Percentiles rank a stretch among this genome's conserved stretches.
Evolutionary conservation across 2,888 invertebrate genomes (phyloP).

Genomic region (Sturmia bella): DNA sequence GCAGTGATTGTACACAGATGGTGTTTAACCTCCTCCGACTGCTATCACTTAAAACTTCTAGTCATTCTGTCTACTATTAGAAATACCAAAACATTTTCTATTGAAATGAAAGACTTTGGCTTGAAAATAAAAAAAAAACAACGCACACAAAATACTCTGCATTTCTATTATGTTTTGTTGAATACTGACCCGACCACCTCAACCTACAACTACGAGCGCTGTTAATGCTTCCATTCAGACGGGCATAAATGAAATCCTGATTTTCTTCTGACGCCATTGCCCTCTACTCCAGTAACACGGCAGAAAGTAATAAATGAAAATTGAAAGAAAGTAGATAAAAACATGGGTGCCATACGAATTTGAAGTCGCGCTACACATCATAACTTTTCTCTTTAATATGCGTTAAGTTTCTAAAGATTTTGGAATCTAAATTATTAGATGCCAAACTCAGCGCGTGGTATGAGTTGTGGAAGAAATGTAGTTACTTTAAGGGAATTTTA

Average conservation of each 20-base stretch:
- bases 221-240: constrained; percentile 7
- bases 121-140: constrained; percentile 52
- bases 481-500: too few relatives aligned
- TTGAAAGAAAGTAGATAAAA: background rate
- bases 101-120: constrained; percentile 55
- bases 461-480: too few relatives aligned
- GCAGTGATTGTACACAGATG: constrained; percentile 1
- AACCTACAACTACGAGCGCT: constrained; percentile 37
- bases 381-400: too few relatives aligned
- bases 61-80: constrained; percentile 50
- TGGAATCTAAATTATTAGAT: too few relatives aligned
- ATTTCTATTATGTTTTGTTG: constrained; percentile 35
- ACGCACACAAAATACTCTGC: too few relatives aligned
- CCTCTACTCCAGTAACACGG: constrained; percentile 29
- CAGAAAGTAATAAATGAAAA: constrained; percentile 16
- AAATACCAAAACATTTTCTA: constrained; percentile 40
- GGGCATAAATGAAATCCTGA: constrained; percentile 40
- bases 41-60: constrained; percentile 20
- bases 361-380: too few relatives aligned
- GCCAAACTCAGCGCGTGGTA: too few relatives aligned
- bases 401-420: too few relatives aligned
- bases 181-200: constrained; percentile 4
- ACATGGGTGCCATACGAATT: background rate
- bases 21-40: constrained; percentile 11
- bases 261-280: constrained; percentile 62